These are phyloP conservation scores for Colletes collaris DNA, from an alignment of 2,888 invertebrate species.

Conservation along the genomic window DNA sequence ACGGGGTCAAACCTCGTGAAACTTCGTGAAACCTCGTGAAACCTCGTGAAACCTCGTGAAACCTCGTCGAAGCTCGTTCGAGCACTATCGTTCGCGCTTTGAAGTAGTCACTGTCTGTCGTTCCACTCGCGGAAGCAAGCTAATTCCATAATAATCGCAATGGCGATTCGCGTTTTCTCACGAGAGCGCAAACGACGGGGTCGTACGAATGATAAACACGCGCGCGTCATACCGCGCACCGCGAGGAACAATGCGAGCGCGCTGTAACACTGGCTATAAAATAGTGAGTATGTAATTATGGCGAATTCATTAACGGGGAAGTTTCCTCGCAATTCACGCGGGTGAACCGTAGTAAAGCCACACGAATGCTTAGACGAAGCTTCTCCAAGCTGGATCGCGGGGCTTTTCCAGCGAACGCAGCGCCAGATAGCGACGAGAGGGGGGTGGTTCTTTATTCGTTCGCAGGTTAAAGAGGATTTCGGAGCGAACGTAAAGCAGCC, in stretches of 20 bases:
- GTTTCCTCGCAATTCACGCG: conserved; percentile 36
- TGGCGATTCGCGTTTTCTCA: conserved; percentile 44
- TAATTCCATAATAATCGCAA: conserved; percentile 49
- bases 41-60: no score
- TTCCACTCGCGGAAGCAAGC: no score
- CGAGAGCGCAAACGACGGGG: conserved; percentile 22
- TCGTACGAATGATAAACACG: conserved; percentile 45
- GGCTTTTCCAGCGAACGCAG: conserved; percentile 38
- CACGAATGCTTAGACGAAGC: conserved; percentile 26
- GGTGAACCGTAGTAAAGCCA: conserved; percentile 24
- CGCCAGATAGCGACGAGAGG: neutral
- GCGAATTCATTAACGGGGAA: conserved; percentile 44
- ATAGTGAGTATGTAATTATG: conserved; percentile 45
- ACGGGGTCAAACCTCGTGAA: no score
- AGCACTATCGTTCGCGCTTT: no score
- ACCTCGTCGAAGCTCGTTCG: no score
- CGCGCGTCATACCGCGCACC: conserved; percentile 8
- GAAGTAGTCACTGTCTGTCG: no score
- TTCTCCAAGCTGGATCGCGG: neutral
- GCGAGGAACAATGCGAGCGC: conserved; percentile 31
- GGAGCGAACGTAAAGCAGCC: conserved; percentile 32
- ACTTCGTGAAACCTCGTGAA: no score
- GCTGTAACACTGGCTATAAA: conserved; percentile 38
- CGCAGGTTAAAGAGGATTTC: conserved; percentile 44
- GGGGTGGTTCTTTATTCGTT: conserved; percentile 9